A percentile compares a stretch with the other conserved stretches of the same genome.
These are phyloP conservation scores for Lasioglossum morio DNA, from an alignment of 2,888 invertebrate genomes.

Conservation along the genomic window DNA sequence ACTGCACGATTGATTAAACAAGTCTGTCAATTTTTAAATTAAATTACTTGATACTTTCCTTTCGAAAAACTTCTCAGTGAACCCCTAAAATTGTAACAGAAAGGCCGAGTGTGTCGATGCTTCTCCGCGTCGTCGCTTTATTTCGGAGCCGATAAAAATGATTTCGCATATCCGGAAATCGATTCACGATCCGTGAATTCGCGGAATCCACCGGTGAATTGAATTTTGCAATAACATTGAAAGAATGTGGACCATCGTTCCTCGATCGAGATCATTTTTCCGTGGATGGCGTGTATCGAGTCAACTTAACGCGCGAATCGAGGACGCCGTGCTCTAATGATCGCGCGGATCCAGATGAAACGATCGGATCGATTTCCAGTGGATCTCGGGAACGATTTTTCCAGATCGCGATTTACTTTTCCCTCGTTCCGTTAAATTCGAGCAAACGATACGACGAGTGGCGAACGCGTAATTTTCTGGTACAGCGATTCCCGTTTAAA, in stretches of 20 bases:
- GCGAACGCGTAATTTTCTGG: conserved; percentile 31
- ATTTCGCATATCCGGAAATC: neutral
- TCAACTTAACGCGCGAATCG: neutral
- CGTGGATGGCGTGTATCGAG: neutral
- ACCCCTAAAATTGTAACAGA: neutral
- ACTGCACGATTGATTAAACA: too few species aligned
- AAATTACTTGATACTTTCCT: neutral
- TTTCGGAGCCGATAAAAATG: neutral
- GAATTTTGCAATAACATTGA: neutral
- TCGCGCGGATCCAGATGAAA: neutral
- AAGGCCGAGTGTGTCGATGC: neutral
- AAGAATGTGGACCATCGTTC: neutral
- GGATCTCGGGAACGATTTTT: conserved; percentile 8
- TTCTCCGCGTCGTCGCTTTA: neutral
- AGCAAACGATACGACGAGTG: conserved; percentile 8
- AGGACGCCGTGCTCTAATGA: neutral
- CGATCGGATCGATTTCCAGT: neutral
- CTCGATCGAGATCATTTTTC: neutral
- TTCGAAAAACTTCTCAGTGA: too few species aligned
- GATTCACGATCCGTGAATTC: neutral
- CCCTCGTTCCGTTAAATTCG: neutral
- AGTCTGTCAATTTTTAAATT: neutral
- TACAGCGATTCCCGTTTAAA: conserved; percentile 33
- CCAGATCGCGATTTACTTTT: neutral
- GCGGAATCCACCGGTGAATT: neutral